Base-by-base conservation (phyloP, 2,113 vertebrate species). In the Crotalus horridus region DNA sequence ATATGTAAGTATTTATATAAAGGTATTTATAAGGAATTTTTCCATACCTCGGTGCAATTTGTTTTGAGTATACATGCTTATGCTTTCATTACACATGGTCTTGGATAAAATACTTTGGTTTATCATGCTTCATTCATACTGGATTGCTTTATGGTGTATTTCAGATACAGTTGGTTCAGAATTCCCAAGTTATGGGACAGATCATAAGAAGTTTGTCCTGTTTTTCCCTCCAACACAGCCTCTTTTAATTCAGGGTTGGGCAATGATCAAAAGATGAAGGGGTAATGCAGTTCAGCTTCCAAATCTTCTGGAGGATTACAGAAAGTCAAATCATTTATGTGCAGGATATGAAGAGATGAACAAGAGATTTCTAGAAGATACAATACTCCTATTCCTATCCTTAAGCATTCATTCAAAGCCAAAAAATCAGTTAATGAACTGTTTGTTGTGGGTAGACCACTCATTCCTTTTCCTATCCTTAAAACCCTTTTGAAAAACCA, bases 81-180 rank as follows among this genome's bases (percentile, higher is more conserved):
- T 89, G 88, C 26, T 43, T 89, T 56, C 0, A 46, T 26, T 24
- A 43, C 17, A 85, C 33, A 46, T 59, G 58, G 91, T 91, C 58
- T 85, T 89, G 55, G 33, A 59, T 94, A 26, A 54, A 93, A 85
- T 91, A 95, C 93, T 92, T 95, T 90, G 86, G 95, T 86, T 48
- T 56, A 39, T 53, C 51, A 88, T 13, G 3, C 20, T 94, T 39
- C 91, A 94, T 93, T 93, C 85, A 85, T 88, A 92, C 88, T 90
- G 93, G 94, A 74, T 88, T 92, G 88, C 56, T 51, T 61, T 90
- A 46, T 61, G 26, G 7, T 64, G 51, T 48, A 69, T 69, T 51
- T 90, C 59, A 69, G 3, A 53, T 64, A 51, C n/a, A 90, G 2
- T 53, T 6, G 54, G 39, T 10, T 58, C 53, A 56, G 20, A 56